Evolutionary conservation across 2,113 vertebrate species (phyloP).

Genomic region (Cervus canadensis): DNA sequence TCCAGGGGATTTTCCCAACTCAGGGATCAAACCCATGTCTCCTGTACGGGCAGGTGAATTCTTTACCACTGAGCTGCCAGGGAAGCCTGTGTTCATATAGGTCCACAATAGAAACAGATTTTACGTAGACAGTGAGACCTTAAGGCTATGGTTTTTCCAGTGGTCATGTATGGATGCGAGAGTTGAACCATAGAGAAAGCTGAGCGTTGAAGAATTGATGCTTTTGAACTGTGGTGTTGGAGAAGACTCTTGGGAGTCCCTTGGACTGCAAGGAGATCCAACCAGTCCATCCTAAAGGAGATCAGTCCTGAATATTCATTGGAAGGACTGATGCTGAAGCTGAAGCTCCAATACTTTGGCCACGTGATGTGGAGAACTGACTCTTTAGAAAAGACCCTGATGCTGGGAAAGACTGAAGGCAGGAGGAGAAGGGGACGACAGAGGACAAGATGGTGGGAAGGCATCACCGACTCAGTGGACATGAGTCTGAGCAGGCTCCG

Average conservation of each 20-base stretch:
- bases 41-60: background rate
- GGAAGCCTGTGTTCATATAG: background rate
- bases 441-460: no score
- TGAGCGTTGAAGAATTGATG: rapidly evolving
- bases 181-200: background rate
- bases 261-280: background rate
- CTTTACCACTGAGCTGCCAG: background rate
- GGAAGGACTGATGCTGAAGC: background rate
- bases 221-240: background rate
- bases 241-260: background rate
- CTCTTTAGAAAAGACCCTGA: no score
- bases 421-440: no score
- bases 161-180: background rate
- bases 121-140: background rate
- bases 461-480: background rate
- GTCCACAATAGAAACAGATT: background rate
- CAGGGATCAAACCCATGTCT: background rate
- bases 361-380: no score
- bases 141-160: rapidly evolving
- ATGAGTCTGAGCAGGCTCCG: background rate
- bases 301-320: background rate
- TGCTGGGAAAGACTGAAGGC: no score
- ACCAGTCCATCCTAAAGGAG: rapidly evolving
- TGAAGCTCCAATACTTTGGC: no score
- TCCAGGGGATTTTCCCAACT: background rate